Evolutionary conservation across 2,888 invertebrate species (phyloP), one percentile per base, ranked within the genome.

Genomic region (Neria commutata): DNA sequence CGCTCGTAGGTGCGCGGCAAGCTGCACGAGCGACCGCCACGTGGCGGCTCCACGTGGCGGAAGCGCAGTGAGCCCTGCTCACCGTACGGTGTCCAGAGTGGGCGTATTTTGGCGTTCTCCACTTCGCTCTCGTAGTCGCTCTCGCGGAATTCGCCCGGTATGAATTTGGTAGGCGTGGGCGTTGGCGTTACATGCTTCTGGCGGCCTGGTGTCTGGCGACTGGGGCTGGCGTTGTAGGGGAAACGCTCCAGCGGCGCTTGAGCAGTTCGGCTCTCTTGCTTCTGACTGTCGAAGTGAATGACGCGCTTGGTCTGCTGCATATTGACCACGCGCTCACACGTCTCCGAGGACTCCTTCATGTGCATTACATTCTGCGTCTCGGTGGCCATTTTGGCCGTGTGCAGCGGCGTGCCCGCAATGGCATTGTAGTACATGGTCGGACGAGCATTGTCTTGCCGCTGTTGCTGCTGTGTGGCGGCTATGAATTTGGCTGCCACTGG

Each of bases 71-170:
- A 85, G 51, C 87, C 85, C 0, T 81, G 83, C 56, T 87, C 87
- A 17, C 86, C 86, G 11, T 83, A 81, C 0, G 89, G 89, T 0
- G 85, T 83, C 90, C 90, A 90, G 56, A 86, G 84, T 0, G 87
- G 84, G 55, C 84, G 85, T 58, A 90, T 88, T 68, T 84, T 83
- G 0, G 83, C 77, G 14, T 83, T 81, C 61, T 89, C 90, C 4
- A 86, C 83, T 69, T 90, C 89, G 72, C 88, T 88, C 67, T 89
- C 89, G 67, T 89, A 89, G 69, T 89, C 89, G 54, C 88, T 88
- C 68, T 89, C 89, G 16, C 85, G 83, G 63, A 86, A 87, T 60
- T 88, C 87, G 11, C 88, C 88, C 5, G 85, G 86, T 19, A 87
- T 77, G 70, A 89, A 89, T 75, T 88, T 89, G 3, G 83, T 87